phyloP scores from a whole-genome alignment of 1,140 invertebrate genomes.

The Periplaneta americana region DNA sequence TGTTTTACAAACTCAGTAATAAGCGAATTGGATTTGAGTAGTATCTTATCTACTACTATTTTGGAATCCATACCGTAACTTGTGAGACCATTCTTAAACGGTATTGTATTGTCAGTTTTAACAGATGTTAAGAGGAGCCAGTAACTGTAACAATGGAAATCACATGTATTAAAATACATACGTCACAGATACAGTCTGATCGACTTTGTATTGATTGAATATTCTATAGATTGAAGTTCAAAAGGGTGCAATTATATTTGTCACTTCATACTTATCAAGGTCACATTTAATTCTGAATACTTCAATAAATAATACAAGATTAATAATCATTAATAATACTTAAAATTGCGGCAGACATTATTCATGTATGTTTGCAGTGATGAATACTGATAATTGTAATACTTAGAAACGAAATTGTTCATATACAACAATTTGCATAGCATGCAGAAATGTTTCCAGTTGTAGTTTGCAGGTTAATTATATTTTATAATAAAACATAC shows the following conservation, averaged over 20 bases:
- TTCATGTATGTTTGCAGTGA: background rate
- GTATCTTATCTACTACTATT: background rate
- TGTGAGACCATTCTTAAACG: background rate
- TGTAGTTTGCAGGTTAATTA: constrained; percentile 7
- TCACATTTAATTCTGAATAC: background rate
- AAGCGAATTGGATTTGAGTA: background rate
- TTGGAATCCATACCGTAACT: background rate
- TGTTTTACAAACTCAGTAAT: background rate
- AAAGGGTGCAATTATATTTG: background rate
- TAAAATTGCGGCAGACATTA: background rate
- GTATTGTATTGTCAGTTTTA: background rate
- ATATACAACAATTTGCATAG: background rate
- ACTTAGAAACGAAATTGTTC: background rate
- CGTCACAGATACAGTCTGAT: background rate
- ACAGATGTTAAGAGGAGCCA: background rate
- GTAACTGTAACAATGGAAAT: background rate
- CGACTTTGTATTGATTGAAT: background rate
- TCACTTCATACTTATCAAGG: background rate
- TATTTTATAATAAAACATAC: constrained; percentile 5
- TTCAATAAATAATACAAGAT: background rate
- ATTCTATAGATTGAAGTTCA: background rate
- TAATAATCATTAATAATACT: background rate
- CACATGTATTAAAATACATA: background rate
- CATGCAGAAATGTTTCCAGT: background rate
- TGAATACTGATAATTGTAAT: background rate